Evolutionary conservation across 1,140 invertebrate species (phyloP).

Genomic region (Drosophila leontia): DNA sequence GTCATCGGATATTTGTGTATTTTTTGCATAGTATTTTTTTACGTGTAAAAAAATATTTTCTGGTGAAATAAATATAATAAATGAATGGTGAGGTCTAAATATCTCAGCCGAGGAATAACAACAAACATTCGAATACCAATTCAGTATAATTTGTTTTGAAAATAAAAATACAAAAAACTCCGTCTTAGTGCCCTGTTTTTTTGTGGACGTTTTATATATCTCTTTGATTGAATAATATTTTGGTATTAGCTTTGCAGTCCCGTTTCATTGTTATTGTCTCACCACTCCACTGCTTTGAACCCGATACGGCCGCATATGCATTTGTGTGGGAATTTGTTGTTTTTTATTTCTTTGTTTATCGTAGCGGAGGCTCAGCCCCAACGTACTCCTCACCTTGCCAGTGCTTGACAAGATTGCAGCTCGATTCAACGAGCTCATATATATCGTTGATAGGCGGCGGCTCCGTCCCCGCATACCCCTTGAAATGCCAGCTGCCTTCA

Average conservation of each 20-base stretch:
- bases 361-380: conserved; percentile 4
- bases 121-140: too few species aligned
- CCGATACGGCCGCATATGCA: conserved; percentile 5
- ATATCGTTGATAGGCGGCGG: not conserved
- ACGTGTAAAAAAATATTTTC: too few species aligned
- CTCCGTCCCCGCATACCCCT: too few species aligned
- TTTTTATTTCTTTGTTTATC: not conserved
- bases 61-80: too few species aligned
- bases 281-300: conserved; percentile 1
- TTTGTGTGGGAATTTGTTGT: conserved; percentile 5
- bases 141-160: too few species aligned
- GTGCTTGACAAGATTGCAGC: not conserved
- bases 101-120: too few species aligned
- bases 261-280: not conserved
- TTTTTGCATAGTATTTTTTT: too few species aligned
- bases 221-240: not conserved
- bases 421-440: not conserved
- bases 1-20: too few species aligned
- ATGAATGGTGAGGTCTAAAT: too few species aligned
- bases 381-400: not conserved
- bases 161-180: too few species aligned
- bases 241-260: not conserved
- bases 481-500: too few species aligned
- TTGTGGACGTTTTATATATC: not conserved
- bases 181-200: too few species aligned